A percentile compares a stretch with the other conserved stretches of the same genome.
Conservation (phyloP, 2,888 invertebrate genomes). For the Protonemura montana region DNA sequence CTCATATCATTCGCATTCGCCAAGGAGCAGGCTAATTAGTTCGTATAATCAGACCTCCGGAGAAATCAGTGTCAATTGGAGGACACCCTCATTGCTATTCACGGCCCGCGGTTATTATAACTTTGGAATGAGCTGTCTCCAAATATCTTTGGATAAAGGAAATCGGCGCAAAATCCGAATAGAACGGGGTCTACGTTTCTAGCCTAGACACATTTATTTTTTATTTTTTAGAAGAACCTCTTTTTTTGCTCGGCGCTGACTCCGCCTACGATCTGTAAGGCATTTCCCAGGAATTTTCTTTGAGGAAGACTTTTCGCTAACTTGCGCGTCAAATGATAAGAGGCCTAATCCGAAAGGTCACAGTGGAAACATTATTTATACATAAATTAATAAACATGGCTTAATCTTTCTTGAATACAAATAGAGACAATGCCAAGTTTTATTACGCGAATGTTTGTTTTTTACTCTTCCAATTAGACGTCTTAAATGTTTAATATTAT, state of each 20-base stretch:
- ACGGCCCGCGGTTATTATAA: neutral
- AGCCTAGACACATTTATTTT: no score
- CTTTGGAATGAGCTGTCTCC: conserved; percentile 12
- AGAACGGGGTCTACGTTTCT: neutral
- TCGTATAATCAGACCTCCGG: conserved; percentile 45
- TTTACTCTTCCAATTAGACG: conserved; percentile 36
- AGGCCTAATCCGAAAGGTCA: neutral
- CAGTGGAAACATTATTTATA: neutral
- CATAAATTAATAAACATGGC: conserved; percentile 1
- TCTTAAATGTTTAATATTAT: conserved; percentile 39
- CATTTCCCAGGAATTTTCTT: neutral
- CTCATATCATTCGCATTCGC: conserved; percentile 20
- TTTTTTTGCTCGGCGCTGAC: no score
- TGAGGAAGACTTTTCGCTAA: neutral
- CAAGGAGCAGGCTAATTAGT: conserved; percentile 46
- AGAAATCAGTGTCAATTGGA: conserved; percentile 46
- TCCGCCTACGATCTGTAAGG: neutral
- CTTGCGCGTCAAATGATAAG: neutral
- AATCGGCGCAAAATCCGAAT: neutral
- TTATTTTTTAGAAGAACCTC: no score
- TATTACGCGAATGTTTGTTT: conserved; percentile 26
- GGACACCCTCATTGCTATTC: conserved; percentile 9
- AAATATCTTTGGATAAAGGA: neutral
- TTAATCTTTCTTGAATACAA: conserved; percentile 29
- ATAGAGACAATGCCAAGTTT: neutral